These are phyloP conservation scores for Ranitomeya imitator DNA, from an alignment of 2,113 vertebrate species.

Conservation along the genomic window DNA sequence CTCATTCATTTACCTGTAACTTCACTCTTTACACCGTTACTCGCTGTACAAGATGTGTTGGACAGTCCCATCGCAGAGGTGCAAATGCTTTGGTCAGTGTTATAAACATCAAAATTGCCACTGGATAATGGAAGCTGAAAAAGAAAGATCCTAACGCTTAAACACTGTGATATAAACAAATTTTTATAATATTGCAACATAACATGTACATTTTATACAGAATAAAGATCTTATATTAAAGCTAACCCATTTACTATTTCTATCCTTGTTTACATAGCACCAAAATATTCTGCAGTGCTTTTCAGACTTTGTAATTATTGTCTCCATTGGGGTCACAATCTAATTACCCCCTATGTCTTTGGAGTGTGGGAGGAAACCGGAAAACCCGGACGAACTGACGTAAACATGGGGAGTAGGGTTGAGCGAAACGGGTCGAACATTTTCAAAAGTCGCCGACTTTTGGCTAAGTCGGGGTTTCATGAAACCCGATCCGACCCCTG, in stretches of 20 bases:
- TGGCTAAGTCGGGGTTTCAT: no score
- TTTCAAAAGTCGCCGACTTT: no score
- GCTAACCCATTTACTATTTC: not conserved
- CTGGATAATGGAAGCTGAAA: slow-evolving; percentile 81
- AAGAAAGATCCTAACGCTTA: not conserved
- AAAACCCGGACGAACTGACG: no score
- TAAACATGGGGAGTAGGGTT: no score
- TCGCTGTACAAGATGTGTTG: slow-evolving; percentile 82
- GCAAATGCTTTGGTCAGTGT: slow-evolving; percentile 85
- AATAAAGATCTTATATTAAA: not conserved
- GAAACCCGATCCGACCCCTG: no score
- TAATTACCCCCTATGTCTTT: no score
- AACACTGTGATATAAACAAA: not conserved
- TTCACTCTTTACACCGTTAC: slow-evolving; percentile 89
- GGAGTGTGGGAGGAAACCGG: no score
- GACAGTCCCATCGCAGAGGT: slow-evolving; percentile 83
- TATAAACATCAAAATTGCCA: slow-evolving; percentile 91
- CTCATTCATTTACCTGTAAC: slow-evolving; percentile 80
- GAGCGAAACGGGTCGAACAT: no score
- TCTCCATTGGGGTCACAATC: no score
- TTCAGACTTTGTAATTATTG: no score
- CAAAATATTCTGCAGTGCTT: no score
- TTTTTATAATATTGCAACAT: not conserved
- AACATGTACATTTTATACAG: not conserved
- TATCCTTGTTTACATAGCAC: no score